Conservation (phyloP, 2,113 vertebrate species). For the Hippocampus mohnikei region DNA sequence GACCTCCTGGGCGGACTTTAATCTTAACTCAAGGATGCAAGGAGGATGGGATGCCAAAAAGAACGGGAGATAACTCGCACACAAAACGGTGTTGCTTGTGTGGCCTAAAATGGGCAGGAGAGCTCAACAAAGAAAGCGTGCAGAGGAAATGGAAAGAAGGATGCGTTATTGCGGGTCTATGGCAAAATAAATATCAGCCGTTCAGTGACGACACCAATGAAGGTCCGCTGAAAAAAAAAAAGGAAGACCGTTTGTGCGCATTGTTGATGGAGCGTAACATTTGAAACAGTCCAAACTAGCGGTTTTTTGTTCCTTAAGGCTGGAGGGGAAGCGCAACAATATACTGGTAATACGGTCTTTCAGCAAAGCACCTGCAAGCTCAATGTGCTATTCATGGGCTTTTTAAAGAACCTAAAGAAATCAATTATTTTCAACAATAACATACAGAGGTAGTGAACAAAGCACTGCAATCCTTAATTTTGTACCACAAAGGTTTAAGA, state of each 20-base stretch:
- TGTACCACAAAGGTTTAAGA: neutral
- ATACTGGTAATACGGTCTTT: conserved; percentile 20
- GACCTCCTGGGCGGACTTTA: conserved; percentile 4
- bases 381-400: conserved; percentile 30
- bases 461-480: neutral
- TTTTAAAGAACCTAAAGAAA: conserved; percentile 10
- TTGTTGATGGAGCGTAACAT: conserved; percentile 45
- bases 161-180: conserved; percentile 16
- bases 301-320: conserved; percentile 23
- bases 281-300: conserved; percentile 48
- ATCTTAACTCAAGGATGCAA: conserved; percentile 30
- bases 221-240: conserved; percentile 42
- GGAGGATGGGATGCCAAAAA: conserved; percentile 32
- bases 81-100: conserved; percentile 16
- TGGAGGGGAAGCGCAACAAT: conserved; percentile 9
- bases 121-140: neutral
- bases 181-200: neutral
- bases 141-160: neutral
- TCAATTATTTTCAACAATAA: neutral
- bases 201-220: conserved; percentile 30
- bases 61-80: conserved; percentile 26
- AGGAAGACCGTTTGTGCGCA: conserved; percentile 6
- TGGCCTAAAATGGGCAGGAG: neutral
- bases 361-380: conserved; percentile 10
- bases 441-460: neutral